Base-by-base conservation (phyloP, 2,888 invertebrate species). In the Agrochola macilenta region DNA sequence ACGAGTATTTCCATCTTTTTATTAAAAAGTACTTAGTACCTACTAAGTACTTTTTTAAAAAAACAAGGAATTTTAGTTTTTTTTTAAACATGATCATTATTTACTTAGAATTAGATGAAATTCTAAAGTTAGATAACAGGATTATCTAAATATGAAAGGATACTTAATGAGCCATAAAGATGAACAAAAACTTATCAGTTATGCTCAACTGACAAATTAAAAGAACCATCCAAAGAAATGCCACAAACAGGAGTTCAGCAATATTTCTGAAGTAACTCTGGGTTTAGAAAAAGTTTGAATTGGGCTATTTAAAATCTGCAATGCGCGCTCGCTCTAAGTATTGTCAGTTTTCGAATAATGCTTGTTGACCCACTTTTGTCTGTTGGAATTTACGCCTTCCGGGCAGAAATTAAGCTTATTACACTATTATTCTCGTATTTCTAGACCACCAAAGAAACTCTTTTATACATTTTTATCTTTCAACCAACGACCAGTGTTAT, bases 311-410 rank as follows among this genome's bases (percentile, higher is more conserved):
- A 84, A 85, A 84, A 82, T 84, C 85, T 84, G 82, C 85, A 84
- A 57, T 85, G 83, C 83, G 82, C 85, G 85, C 85, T 70, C 73
- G 82, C 82, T 82, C 61, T 83, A 66, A 83, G 79, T 84, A 84
- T 84, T 85, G 83, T 84, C 85, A 84, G 83, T 81, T 84, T 85
- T 78, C 73, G 70, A 73, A 85, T 78, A 84, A 84, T 78, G 73
- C 85, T 85, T 84, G 82, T 82, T 83, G 83, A 84, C 83, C 83
- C 63, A 84, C 85, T 84, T 84, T 82, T 82, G 82, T 82, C 70
- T 73, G 82, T 61, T 75, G 78, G 46, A 82, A 84, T 85, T 82
- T 84, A 84, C 85, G 82, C 78, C 69, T 85, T 87, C 73, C 75
- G 74, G 65, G 81, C 60, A 80, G 65, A 83, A 85, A 85, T 83